Conservation (phyloP, 2,888 invertebrate species). For the Drosophila fungiperda region DNA sequence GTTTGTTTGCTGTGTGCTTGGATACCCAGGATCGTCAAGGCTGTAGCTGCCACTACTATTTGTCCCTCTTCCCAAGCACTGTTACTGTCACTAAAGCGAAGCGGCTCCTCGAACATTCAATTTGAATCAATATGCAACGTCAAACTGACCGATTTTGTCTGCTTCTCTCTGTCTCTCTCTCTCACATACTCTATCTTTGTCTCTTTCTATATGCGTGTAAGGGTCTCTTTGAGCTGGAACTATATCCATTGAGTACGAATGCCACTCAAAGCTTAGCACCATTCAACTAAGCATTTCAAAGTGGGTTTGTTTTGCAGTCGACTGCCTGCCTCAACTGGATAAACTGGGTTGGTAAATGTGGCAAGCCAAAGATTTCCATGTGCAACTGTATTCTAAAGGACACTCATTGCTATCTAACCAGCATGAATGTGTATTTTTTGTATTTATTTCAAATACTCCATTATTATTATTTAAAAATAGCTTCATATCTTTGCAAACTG, state of each 20-base stretch:
- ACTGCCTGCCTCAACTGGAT: conserved; percentile 32
- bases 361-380: conserved; percentile 20
- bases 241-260: conserved; percentile 55
- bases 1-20: conserved; percentile 64
- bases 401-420: conserved; percentile 3
- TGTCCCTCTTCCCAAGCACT: conserved; percentile 30
- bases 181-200: neutral
- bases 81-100: conserved; percentile 24
- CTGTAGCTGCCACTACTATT: conserved; percentile 19
- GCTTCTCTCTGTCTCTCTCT: conserved; percentile 1
- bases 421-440: neutral
- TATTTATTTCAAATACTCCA: neutral
- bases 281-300: conserved; percentile 50
- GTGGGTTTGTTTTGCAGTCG: conserved; percentile 69
- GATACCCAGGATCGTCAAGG: conserved; percentile 34
- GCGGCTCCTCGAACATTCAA: conserved; percentile 56
- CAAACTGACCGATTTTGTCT: conserved; percentile 17
- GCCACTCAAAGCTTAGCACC: conserved; percentile 65
- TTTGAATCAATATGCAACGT: conserved; percentile 67
- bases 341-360: conserved; percentile 25
- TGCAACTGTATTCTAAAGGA: conserved; percentile 1
- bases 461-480: neutral
- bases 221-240: conserved; percentile 39
- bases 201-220: neutral
- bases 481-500: neutral